Evolutionary conservation across 2,797 vertebrate species (phyloP).

Genomic region (Australoheros facetus): DNA sequence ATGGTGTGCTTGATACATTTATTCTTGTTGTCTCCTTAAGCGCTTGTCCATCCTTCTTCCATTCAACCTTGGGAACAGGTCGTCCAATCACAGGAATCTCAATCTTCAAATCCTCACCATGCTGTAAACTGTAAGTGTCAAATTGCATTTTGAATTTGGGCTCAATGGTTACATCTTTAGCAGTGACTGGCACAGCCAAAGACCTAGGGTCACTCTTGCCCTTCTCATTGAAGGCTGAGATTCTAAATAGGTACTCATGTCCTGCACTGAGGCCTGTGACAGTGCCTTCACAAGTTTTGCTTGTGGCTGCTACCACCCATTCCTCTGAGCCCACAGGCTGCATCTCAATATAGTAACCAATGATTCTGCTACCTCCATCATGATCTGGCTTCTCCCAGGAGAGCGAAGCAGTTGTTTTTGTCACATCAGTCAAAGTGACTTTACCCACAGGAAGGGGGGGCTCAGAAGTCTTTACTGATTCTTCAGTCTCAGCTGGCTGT

Average conservation of each 20-base stretch:
- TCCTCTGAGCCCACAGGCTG: conserved; percentile 92
- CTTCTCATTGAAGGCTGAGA: conserved; percentile 96
- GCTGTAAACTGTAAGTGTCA: conserved; percentile 91
- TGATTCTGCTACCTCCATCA: conserved; percentile 96
- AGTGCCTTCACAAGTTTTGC: conserved; percentile 91
- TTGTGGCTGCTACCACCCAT: conserved; percentile 90
- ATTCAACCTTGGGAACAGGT: conserved; percentile 89
- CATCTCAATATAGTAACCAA: conserved; percentile 97
- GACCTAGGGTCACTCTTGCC: conserved; percentile 94
- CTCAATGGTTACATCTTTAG: conserved; percentile 91
- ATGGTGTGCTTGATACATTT: conserved; percentile 87
- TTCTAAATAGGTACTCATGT: conserved; percentile 93
- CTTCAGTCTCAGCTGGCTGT: conserved; percentile 86
- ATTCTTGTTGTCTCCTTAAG: conserved; percentile 97
- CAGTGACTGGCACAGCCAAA: conserved; percentile 90
- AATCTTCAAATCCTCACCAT: conserved; percentile 94
- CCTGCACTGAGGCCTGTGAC: conserved; percentile 90
- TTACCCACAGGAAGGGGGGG: conserved; percentile 95
- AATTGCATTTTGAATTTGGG: conserved; percentile 89
- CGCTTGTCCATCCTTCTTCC: conserved; percentile 91
- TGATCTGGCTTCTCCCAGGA: conserved; percentile 97
- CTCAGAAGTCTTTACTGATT: conserved; percentile 92
- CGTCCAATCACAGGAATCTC: conserved; percentile 93
- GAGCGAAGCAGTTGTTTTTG: conserved; percentile 90
- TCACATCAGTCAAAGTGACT: conserved; percentile 92